phyloP scores from a whole-genome alignment of 2,888 invertebrate genomes.

The Mesochorus sp. region DNA sequence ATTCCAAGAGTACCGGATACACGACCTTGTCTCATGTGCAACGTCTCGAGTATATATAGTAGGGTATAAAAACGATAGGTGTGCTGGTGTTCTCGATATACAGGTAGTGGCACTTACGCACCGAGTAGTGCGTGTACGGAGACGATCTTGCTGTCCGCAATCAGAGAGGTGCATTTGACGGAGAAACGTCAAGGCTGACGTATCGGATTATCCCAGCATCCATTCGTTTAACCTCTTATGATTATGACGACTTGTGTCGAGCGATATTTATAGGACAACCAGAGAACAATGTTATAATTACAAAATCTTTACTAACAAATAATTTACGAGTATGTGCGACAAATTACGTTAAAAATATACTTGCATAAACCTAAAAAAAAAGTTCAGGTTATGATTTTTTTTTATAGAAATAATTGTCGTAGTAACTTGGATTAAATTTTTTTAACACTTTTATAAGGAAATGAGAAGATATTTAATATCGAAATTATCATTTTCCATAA shows the following conservation, averaged over 20 bases:
- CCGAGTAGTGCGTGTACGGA: constrained; percentile 39
- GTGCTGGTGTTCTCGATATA: constrained; percentile 57
- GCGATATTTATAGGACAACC: neutral
- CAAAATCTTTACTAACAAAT: neutral
- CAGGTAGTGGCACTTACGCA: constrained; percentile 34
- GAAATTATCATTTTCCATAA: too few species aligned
- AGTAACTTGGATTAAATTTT: too few species aligned
- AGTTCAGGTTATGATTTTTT: too few species aligned
- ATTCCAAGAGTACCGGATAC: constrained; percentile 55
- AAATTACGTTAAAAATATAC: too few species aligned
- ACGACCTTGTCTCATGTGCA: constrained; percentile 53
- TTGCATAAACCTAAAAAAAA: too few species aligned
- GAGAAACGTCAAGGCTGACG: constrained; percentile 68
- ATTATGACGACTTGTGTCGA: neutral
- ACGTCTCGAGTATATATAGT: constrained; percentile 35
- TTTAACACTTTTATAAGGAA: too few species aligned
- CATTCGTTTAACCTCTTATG: neutral
- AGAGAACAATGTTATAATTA: neutral
- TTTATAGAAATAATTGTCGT: too few species aligned
- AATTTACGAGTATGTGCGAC: too few species aligned
- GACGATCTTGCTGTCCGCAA: constrained; percentile 27
- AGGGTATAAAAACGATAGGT: constrained; percentile 51
- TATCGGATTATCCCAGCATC: constrained; percentile 66
- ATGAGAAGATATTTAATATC: too few species aligned
- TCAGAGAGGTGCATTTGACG: constrained; percentile 10